phyloP scores from a whole-genome alignment of 30 jellyfish, hydroid and myxozoan species.

The Nemopilema nomurai region DNA sequence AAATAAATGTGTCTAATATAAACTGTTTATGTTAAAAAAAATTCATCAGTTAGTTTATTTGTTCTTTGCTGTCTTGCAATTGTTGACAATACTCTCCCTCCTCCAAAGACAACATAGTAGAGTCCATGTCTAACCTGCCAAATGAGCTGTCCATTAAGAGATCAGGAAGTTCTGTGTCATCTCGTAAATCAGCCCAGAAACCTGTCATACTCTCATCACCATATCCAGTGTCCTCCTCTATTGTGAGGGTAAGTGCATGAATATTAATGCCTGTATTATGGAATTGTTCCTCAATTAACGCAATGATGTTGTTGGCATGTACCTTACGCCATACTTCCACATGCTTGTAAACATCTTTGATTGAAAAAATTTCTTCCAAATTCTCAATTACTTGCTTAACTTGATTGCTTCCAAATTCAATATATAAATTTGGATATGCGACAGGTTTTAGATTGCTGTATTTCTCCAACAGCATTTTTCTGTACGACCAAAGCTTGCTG shows the following conservation, averaged over 20 bases:
- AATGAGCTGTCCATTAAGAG: neutral
- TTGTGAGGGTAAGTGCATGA: neutral
- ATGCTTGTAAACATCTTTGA: neutral
- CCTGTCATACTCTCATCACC: neutral
- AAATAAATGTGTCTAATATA: neutral
- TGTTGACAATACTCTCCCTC: neutral
- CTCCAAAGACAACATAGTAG: neutral
- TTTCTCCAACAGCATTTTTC: too few species aligned
- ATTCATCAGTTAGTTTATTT: neutral
- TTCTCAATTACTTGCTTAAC: neutral
- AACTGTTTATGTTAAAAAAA: neutral
- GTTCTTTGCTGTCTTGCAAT: neutral
- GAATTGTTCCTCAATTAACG: neutral
- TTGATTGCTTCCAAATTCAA: slow-evolving; percentile 9
- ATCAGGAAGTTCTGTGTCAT: neutral
- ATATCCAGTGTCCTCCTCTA: neutral
- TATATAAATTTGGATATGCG: neutral
- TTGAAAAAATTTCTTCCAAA: neutral
- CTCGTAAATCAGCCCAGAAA: neutral
- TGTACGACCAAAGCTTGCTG: neutral
- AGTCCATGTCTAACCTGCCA: neutral
- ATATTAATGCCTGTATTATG: slow-evolving; percentile 4
- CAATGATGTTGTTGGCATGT: slow-evolving; percentile 6
- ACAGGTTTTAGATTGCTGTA: slow-evolving; percentile 4
- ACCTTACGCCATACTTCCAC: neutral